phyloP scores from a whole-genome alignment of 2,113 vertebrate species.

The Scortum barcoo region DNA sequence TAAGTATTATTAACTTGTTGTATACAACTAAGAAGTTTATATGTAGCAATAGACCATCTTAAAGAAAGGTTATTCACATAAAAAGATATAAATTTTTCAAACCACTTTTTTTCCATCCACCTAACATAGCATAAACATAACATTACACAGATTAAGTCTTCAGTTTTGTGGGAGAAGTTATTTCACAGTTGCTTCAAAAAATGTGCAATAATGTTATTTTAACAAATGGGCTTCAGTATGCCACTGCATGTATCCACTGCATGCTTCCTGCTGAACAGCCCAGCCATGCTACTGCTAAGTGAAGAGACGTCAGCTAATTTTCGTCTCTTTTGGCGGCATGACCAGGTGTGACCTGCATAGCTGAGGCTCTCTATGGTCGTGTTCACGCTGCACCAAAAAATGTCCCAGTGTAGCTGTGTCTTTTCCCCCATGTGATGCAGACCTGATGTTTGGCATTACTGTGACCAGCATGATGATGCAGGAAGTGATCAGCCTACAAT shows the following conservation, averaged over 20 bases:
- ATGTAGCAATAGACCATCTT: not conserved
- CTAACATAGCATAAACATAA: not conserved
- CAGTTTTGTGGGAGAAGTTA: not conserved
- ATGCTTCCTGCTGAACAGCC: constrained; percentile 2
- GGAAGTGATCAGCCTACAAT: not conserved
- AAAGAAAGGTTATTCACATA: not conserved
- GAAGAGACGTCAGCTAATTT: constrained; percentile 34
- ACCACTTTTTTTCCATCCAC: not conserved
- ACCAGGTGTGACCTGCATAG: constrained; percentile 57
- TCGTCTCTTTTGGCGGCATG: constrained; percentile 18
- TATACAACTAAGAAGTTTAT: constrained; percentile 25
- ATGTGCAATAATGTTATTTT: not conserved
- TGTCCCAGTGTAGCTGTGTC: not conserved
- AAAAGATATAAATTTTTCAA: not conserved
- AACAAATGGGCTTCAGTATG: constrained; percentile 20
- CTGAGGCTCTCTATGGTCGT: not conserved
- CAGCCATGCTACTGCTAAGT: constrained; percentile 23
- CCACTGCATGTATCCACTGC: not conserved
- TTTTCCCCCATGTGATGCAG: not conserved
- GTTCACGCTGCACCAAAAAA: not conserved
- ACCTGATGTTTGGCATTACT: not conserved
- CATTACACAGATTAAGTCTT: not conserved
- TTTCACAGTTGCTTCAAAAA: not conserved
- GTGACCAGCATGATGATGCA: not conserved
- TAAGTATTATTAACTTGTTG: constrained; percentile 26